phyloP scores from a whole-genome alignment of 2,113 vertebrate genomes.

The Ochotona princeps region DNA sequence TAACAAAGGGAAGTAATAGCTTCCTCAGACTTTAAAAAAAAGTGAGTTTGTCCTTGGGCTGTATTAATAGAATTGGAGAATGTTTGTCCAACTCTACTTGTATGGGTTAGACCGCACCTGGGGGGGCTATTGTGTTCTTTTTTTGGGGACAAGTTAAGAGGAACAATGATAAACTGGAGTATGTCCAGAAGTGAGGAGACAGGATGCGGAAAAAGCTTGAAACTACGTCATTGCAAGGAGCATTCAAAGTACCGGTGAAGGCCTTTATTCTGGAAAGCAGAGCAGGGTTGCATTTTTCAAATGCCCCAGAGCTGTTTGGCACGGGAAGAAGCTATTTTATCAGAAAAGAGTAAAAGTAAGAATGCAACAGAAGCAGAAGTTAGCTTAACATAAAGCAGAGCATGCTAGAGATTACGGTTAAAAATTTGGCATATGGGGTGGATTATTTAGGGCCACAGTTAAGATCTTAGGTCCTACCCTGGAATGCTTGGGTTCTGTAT shows the following conservation, averaged over 20 bases:
- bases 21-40: not conserved
- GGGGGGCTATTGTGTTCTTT: not conserved
- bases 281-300: not conserved
- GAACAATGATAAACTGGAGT: slow-evolving; percentile 12
- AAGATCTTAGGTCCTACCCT: too few relatives aligned
- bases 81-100: not conserved
- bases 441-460: too few relatives aligned
- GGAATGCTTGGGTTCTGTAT: too few relatives aligned
- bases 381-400: not conserved
- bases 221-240: not conserved
- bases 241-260: not conserved
- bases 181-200: not conserved
- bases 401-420: not conserved
- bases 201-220: slow-evolving; percentile 2
- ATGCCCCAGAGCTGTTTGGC: not conserved
- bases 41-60: not conserved
- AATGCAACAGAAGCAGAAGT: not conserved
- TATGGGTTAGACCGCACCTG: slow-evolving; percentile 20
- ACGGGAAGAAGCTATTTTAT: not conserved
- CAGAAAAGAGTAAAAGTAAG: not conserved
- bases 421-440: not conserved
- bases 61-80: slow-evolving; percentile 9
- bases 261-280: slow-evolving; percentile 2
- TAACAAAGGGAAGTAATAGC: not conserved
- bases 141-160: not conserved